Evolutionary conservation across 1,140 invertebrate species (phyloP).

Genomic region (Gonioctena quinquepunctata): DNA sequence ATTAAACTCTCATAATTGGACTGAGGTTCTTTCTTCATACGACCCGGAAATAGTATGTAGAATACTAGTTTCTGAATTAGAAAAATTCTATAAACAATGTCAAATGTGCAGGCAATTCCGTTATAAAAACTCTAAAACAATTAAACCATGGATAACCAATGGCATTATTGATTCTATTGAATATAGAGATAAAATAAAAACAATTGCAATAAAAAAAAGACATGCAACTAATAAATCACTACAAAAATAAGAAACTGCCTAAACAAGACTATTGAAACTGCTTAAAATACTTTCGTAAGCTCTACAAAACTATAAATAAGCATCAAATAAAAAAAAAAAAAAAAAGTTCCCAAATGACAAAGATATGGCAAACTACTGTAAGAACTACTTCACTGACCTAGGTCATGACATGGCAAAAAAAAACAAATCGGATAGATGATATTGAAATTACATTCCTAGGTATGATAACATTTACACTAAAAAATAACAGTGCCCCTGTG

Average conservation of each 20-base stretch:
- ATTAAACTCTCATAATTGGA: not conserved
- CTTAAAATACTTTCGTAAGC: not conserved
- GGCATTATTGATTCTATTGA: not conserved
- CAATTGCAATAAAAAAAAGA: not conserved
- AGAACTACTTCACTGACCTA: no score
- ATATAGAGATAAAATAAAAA: not conserved
- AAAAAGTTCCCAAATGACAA: no score
- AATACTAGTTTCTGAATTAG: not conserved
- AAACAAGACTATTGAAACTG: not conserved
- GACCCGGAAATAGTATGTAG: not conserved
- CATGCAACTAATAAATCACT: not conserved
- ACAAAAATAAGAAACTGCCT: not conserved
- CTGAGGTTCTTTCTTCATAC: not conserved
- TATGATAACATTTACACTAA: no score
- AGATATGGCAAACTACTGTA: no score
- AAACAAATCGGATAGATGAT: no score
- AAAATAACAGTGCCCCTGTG: no score
- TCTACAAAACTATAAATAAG: no score
- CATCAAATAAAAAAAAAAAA: no score
- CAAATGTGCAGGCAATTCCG: not conserved
- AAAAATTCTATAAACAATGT: not conserved
- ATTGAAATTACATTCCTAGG: no score
- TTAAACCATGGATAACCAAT: constrained; percentile 35
- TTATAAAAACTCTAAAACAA: not conserved
- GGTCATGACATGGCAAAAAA: no score